Conservation (phyloP, 2,113 vertebrate species). For the Ifrita kowaldi region DNA sequence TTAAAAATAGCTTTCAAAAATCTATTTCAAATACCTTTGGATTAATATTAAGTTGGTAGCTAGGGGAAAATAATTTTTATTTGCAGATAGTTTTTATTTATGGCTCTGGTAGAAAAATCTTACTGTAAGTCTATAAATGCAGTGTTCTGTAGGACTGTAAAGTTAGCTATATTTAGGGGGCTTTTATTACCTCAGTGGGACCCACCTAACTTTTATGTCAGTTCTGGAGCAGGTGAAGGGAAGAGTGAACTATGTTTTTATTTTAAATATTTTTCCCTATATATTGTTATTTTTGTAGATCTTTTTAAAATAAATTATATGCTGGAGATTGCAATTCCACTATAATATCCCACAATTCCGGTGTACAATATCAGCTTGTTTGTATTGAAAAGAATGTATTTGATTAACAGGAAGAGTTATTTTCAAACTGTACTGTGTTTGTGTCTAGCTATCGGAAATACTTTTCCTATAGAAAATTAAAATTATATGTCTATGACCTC, state of each 20-base stretch:
- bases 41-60: constrained; percentile 50
- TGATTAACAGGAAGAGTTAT: constrained; percentile 57
- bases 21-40: not conserved
- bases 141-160: constrained; percentile 43
- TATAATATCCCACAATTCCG: constrained; percentile 8
- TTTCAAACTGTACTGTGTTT: constrained; percentile 64
- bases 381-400: constrained; percentile 67
- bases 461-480: constrained; percentile 55
- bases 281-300: constrained; percentile 45
- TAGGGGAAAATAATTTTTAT: constrained; percentile 56
- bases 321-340: constrained; percentile 49
- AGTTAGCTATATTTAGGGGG: not conserved
- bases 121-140: constrained; percentile 50
- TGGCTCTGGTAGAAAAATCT: constrained; percentile 8
- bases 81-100: constrained; percentile 10
- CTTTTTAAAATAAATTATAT: constrained; percentile 56
- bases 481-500: constrained; percentile 61
- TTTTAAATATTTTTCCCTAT: constrained; percentile 47
- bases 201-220: constrained; percentile 1
- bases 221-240: not conserved
- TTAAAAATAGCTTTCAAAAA: not conserved
- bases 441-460: constrained; percentile 62
- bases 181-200: constrained; percentile 31
- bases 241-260: constrained; percentile 29
- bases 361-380: constrained; percentile 53